Conservation (phyloP, 2,797 vertebrate genomes). For the Percopsis omiscomaycus region DNA sequence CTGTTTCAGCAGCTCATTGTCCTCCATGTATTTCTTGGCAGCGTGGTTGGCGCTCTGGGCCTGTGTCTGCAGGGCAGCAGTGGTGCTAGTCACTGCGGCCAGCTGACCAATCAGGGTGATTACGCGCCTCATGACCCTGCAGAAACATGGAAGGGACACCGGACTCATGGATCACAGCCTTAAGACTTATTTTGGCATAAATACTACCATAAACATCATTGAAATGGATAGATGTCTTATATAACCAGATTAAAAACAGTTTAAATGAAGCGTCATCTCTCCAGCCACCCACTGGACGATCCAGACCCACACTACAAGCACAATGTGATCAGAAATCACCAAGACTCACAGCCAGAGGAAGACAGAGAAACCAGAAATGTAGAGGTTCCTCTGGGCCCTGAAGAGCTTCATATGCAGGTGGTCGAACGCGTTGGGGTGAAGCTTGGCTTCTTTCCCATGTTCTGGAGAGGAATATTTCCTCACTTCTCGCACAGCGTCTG, state of each 20-base stretch:
- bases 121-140: constrained; percentile 83
- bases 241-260: too few relatives aligned
- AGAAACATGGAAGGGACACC: neutral
- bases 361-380: constrained; percentile 92
- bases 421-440: constrained; percentile 78
- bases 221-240: too few relatives aligned
- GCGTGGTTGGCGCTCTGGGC: constrained; percentile 81
- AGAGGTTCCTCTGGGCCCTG: constrained; percentile 91
- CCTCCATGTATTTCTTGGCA: constrained; percentile 85
- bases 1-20: constrained; percentile 87
- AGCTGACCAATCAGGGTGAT: constrained; percentile 89
- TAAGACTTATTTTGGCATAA: too few relatives aligned
- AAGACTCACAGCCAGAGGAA: constrained; percentile 95
- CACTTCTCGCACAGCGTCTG: constrained; percentile 91
- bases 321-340: neutral
- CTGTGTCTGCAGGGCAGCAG: constrained; percentile 80
- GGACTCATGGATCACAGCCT: too few relatives aligned
- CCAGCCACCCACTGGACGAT: too few relatives aligned
- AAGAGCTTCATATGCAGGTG: constrained; percentile 96
- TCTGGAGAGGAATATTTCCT: constrained; percentile 83
- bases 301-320: too few relatives aligned
- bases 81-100: constrained; percentile 76
- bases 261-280: too few relatives aligned
- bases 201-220: too few relatives aligned
- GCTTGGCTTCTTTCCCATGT: constrained; percentile 51